phyloP scores from a whole-genome alignment of 2,113 vertebrate species.

The Istiophorus platypterus region DNA sequence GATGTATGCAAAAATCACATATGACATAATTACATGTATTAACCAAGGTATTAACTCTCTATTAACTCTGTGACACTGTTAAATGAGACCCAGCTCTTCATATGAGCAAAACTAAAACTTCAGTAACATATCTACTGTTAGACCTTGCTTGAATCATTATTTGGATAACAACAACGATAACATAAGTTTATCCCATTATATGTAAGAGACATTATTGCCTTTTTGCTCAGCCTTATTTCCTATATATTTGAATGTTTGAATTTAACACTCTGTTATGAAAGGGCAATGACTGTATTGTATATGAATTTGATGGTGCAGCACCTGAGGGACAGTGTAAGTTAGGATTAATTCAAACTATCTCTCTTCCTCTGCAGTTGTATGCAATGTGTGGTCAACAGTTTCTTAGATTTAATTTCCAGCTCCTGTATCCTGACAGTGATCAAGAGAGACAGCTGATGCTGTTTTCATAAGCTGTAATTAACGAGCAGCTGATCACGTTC shows the following conservation, averaged over 20 bases:
- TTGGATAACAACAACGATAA: no score
- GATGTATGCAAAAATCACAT: no score
- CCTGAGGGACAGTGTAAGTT: background rate
- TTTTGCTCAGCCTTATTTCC: background rate
- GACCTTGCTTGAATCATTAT: no score
- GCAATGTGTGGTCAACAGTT: background rate
- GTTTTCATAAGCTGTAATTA: slow-evolving; percentile 13
- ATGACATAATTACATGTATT: no score
- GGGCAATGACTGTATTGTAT: background rate
- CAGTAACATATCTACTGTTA: no score
- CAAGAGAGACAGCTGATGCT: background rate
- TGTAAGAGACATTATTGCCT: background rate
- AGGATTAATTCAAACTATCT: background rate
- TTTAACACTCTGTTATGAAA: background rate
- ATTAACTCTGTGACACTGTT: no score
- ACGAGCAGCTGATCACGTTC: background rate
- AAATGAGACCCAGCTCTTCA: no score
- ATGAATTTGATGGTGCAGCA: background rate
- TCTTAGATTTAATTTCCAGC: background rate
- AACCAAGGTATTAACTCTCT: no score
- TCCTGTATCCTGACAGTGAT: background rate
- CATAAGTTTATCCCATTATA: background rate
- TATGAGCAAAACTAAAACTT: no score
- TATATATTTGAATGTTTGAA: background rate
- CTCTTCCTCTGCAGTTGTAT: background rate